Conservation (phyloP, 2,888 invertebrate genomes). For the Phyllotreta striolata region DNA sequence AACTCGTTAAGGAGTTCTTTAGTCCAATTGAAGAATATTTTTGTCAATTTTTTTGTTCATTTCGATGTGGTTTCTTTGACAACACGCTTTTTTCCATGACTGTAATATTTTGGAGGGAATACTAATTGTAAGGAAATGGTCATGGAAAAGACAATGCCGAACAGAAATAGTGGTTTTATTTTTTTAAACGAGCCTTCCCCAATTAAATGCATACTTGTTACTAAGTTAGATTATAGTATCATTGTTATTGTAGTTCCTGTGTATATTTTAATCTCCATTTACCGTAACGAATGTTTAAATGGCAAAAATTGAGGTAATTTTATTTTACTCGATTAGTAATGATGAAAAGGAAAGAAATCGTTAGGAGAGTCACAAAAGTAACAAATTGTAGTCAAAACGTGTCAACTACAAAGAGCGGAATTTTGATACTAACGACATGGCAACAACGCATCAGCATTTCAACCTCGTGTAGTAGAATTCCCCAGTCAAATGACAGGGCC, state of each 20-base stretch:
- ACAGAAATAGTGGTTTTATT: slow-evolving; percentile 11
- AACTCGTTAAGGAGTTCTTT: slow-evolving; percentile 10
- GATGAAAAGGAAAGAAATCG: too few species aligned
- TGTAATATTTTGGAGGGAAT: background rate
- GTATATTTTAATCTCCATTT: slow-evolving; percentile 20
- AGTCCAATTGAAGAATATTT: slow-evolving; percentile 20
- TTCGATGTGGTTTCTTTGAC: background rate
- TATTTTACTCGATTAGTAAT: too few species aligned
- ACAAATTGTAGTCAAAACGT: too few species aligned
- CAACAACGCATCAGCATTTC: too few species aligned
- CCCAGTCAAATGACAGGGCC: too few species aligned
- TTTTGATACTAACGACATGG: too few species aligned
- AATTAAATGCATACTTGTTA: slow-evolving; percentile 25
- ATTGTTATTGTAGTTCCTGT: slow-evolving; percentile 28
- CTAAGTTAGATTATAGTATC: slow-evolving; percentile 24
- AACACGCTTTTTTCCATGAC: slow-evolving; percentile 3
- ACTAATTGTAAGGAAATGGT: background rate
- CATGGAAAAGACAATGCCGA: too few species aligned
- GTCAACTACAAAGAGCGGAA: too few species aligned
- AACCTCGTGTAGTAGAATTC: too few species aligned
- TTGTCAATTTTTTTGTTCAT: slow-evolving; percentile 14
- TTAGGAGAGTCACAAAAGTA: too few species aligned
- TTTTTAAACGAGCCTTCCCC: slow-evolving; percentile 16
- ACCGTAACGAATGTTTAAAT: background rate
- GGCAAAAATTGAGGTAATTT: background rate